Percentiles rank a stretch among this genome's conserved stretches.
Evolutionary conservation across 2,888 invertebrate genomes (phyloP).

Genomic region (Orthosia incerta): DNA sequence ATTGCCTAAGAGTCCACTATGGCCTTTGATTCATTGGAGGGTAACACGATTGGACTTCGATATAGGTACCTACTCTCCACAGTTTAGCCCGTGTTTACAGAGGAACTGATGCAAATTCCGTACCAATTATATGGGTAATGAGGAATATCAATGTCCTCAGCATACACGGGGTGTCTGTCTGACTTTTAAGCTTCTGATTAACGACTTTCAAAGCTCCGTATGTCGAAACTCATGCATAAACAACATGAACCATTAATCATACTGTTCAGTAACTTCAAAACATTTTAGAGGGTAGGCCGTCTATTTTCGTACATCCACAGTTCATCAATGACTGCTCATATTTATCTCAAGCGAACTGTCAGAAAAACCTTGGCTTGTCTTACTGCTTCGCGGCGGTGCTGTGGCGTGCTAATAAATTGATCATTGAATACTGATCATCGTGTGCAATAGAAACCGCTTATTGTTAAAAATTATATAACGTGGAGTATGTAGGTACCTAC

Average conservation of each 20-base stretch:
- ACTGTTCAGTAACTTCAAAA: not conserved
- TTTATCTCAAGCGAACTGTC: conserved; percentile 24
- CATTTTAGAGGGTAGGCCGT: conserved; percentile 7
- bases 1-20: too few species aligned
- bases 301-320: conserved; percentile 32
- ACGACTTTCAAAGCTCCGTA: not conserved
- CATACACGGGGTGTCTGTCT: not conserved
- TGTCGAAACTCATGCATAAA: conserved; percentile 8
- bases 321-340: conserved; percentile 33
- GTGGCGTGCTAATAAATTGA: conserved; percentile 27
- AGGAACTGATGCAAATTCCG: not conserved
- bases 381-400: conserved; percentile 5
- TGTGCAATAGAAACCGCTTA: conserved; percentile 55
- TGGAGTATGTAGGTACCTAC: not conserved
- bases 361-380: conserved; percentile 14
- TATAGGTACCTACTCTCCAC: too few species aligned
- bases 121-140: not conserved
- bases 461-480: conserved; percentile 47
- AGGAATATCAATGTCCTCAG: not conserved
- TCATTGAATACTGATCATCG: conserved; percentile 44
- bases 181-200: not conserved
- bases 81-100: too few species aligned
- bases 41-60: too few species aligned
- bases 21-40: too few species aligned
- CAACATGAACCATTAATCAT: conserved; percentile 19